Evolutionary conservation across 2,888 invertebrate species (phyloP), one percentile per base, ranked within the genome.

Genomic region (Acrobasis consociella): DNA sequence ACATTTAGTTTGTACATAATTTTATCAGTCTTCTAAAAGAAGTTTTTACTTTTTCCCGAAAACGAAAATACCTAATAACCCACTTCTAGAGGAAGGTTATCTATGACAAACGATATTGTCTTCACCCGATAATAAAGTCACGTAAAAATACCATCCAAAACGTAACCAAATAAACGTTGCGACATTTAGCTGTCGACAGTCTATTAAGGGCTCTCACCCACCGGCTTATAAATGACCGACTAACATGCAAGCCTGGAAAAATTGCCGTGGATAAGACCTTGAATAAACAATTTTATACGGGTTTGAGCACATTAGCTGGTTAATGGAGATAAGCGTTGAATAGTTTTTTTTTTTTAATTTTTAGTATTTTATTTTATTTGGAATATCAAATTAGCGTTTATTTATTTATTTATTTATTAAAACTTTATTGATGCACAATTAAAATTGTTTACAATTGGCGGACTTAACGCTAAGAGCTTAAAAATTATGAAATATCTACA

Each of bases 111-210:
- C 49, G 46, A 55, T 49, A 62, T 78, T 70, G 73, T 71, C 66
- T 68, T 59, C 58, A 58, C 66, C 71, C 66, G 66, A 77, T 73
- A 80, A 78, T 82, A 82, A 85, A 83, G 74, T 82, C 68, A 77
- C 77, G 75, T 81, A 70, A 81, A 85, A 82, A 83, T 82, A 82
- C 77, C 74, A 75, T 72, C 74, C 73, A 74, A 74, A 81, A 81
- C 71, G 80, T 82, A 80, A 80, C 81, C 83, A 83, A 87, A 89
- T 88, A 91, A 89, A 86, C 82, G 82, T 68, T 73, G 85, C 86
- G 92, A 92, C 93, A 91, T 90, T 91, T 88, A 85, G 81, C 88
- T 91, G 93, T 93, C 92, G 84, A 74, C 91, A 78, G 88, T 79
- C 91, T 91, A 90, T 91, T 90, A 92, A 87, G 87, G 89, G 86